Evolutionary conservation across 2,113 vertebrate genomes (phyloP).

Genomic region (Clarias gariepinus): DNA sequence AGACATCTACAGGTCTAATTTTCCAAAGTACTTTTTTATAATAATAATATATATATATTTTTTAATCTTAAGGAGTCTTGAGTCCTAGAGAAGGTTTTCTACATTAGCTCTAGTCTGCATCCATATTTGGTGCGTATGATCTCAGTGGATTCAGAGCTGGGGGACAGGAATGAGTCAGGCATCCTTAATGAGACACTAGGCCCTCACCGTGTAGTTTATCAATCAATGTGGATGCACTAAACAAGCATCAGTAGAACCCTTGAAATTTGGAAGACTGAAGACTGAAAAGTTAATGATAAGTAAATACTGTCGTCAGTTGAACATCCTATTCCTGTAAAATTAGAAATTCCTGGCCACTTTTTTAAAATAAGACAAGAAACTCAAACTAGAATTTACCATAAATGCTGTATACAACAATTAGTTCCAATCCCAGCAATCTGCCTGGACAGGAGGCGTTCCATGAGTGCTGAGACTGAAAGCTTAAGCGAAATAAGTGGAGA

Average conservation of each 20-base stretch:
- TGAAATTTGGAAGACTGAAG: background rate
- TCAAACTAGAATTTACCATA: background rate
- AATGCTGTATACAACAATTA: background rate
- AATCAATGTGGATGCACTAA: too few species aligned
- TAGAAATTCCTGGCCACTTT: background rate
- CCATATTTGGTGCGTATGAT: background rate
- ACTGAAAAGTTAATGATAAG: background rate
- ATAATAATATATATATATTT: too few species aligned
- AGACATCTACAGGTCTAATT: too few species aligned
- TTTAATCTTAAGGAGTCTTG: too few species aligned
- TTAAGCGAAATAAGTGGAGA: too few species aligned
- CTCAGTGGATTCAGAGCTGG: background rate
- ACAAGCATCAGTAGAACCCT: background rate
- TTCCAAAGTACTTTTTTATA: too few species aligned
- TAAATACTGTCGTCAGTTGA: background rate
- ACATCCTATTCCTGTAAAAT: background rate
- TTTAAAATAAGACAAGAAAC: background rate
- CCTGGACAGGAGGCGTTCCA: too few species aligned
- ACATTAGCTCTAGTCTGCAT: too few species aligned
- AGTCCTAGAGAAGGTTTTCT: too few species aligned
- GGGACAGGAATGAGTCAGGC: background rate
- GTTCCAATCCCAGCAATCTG: too few species aligned
- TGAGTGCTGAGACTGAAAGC: too few species aligned
- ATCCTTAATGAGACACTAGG: background rate
- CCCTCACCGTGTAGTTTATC: background rate